Conservation (phyloP, 2,888 invertebrate genomes). For the Acleris laterana region DNA sequence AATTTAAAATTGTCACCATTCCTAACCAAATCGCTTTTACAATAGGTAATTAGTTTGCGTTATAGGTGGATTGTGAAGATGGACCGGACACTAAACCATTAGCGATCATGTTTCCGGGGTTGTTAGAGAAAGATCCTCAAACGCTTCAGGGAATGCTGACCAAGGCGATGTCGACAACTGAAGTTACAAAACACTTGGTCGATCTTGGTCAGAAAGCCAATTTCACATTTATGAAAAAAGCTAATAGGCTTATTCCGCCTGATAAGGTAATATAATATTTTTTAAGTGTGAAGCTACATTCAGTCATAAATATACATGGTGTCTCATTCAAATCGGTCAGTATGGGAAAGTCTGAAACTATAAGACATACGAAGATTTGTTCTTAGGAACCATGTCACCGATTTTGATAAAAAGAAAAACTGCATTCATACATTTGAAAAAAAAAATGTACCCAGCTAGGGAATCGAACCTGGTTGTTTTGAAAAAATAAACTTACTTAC, state of each 20-base stretch:
- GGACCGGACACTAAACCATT: constrained; percentile 67
- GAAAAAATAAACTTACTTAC: too few relatives aligned
- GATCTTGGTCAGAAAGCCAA: constrained; percentile 73
- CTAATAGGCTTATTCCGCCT: constrained; percentile 66
- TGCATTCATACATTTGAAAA: too few relatives aligned
- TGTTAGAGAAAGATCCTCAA: constrained; percentile 66
- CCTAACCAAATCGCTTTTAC: constrained; percentile 1
- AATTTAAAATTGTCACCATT: background rate
- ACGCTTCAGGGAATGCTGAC: constrained; percentile 67
- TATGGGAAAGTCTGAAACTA: too few relatives aligned
- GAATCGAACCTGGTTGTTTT: too few relatives aligned
- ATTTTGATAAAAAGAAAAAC: too few relatives aligned
- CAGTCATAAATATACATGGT: too few relatives aligned
- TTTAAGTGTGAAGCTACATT: background rate
- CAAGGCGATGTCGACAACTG: constrained; percentile 73
- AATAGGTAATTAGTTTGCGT: constrained; percentile 16
- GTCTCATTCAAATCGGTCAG: too few relatives aligned
- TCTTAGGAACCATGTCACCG: too few relatives aligned
- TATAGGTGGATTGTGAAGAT: constrained; percentile 68
- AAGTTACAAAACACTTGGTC: constrained; percentile 72
- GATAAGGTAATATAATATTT: constrained; percentile 61
- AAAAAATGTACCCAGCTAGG: too few relatives aligned
- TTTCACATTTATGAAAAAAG: constrained; percentile 73
- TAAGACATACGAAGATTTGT: too few relatives aligned
- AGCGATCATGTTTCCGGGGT: constrained; percentile 70